Evolutionary conservation across 1,140 invertebrate genomes (phyloP).

Genomic region (Doryteuthis pealeii): DNA sequence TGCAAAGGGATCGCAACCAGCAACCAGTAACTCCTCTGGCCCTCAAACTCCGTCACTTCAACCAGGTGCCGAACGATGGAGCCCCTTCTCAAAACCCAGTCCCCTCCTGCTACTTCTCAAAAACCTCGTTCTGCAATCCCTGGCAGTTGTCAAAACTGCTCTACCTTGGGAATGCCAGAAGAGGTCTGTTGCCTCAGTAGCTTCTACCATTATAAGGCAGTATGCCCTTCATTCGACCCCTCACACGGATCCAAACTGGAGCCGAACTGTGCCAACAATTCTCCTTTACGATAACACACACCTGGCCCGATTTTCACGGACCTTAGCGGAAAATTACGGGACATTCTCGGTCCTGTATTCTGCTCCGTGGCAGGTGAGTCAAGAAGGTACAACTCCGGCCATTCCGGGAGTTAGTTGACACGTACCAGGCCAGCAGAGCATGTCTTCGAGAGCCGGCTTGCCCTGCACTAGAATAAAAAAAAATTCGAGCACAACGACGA

Average conservation of each 20-base stretch:
- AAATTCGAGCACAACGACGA: no score
- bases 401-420: constrained; percentile 38
- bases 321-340: no score
- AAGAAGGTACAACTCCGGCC: constrained; percentile 28
- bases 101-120: not conserved
- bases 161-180: not conserved
- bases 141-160: constrained; percentile 27
- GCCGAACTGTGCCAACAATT: constrained; percentile 33
- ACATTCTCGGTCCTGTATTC: constrained; percentile 37
- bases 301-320: constrained; percentile 33
- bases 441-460: constrained; percentile 43
- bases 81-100: not conserved
- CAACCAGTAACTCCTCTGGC: no score
- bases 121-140: constrained; percentile 10
- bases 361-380: constrained; percentile 36
- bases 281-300: constrained; percentile 26
- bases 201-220: not conserved
- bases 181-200: not conserved
- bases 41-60: not conserved
- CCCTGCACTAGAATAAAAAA: constrained; percentile 39
- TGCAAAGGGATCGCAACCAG: not conserved
- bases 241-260: constrained; percentile 39
- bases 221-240: not conserved
- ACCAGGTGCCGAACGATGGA: not conserved
- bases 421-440: constrained; percentile 38